phyloP scores from a whole-genome alignment of 2,888 invertebrate genomes.

The Arge pagana region DNA sequence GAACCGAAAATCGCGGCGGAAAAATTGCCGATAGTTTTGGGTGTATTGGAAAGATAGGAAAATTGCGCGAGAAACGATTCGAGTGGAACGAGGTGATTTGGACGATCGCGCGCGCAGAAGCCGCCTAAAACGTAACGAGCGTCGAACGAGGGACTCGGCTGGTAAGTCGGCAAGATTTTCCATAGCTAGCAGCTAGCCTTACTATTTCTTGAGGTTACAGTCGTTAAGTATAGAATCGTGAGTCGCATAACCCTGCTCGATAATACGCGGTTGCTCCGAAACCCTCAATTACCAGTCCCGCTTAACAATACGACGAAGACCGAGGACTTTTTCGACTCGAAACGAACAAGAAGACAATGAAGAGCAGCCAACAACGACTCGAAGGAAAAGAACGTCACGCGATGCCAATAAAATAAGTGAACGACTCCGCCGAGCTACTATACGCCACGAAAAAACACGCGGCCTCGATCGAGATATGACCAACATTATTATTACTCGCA shows the following conservation, averaged over 20 bases:
- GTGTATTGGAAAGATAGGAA: too few species aligned
- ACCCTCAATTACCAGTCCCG: constrained; percentile 10
- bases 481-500: too few species aligned
- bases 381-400: constrained; percentile 9
- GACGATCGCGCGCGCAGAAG: too few species aligned
- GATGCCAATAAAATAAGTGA: neutral
- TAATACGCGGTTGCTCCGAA: constrained; percentile 8
- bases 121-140: too few species aligned
- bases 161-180: too few species aligned
- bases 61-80: too few species aligned
- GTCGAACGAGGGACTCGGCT: too few species aligned
- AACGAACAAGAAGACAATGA: constrained; percentile 1
- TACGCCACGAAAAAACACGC: constrained; percentile 22
- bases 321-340: constrained; percentile 3
- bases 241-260: constrained; percentile 13
- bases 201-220: constrained; percentile 14
- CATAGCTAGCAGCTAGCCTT: neutral
- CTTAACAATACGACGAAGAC: neutral
- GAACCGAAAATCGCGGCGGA: too few species aligned
- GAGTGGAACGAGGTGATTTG: too few species aligned
- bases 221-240: constrained; percentile 14
- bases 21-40: too few species aligned
- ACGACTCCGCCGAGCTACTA: neutral
- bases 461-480: too few species aligned
- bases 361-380: constrained; percentile 11